Evolutionary conservation across 53 echinoderm and acorn worm species (phyloP).

Genomic region (Henricia sp.): DNA sequence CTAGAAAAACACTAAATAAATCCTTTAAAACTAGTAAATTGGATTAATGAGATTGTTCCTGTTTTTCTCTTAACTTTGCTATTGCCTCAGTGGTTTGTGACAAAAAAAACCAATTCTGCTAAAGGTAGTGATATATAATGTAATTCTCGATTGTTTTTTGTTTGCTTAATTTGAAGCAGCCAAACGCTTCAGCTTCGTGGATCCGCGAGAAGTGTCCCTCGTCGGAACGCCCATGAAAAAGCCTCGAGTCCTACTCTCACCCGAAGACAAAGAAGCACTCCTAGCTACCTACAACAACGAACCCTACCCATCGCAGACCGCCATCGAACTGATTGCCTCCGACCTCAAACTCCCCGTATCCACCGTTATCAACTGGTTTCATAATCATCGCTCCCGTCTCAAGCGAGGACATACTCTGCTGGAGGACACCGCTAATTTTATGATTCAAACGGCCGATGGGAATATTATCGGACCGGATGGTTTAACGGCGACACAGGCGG

Average conservation of each 20-base stretch:
- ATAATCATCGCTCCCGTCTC: conserved; percentile 94
- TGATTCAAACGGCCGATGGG: conserved; percentile 69
- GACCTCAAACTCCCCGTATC: conserved; percentile 84
- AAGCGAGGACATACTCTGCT: conserved; percentile 75
- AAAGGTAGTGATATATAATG: no score
- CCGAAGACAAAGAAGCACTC: conserved; percentile 89
- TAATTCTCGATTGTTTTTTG: background rate
- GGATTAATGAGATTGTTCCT: no score
- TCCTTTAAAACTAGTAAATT: no score
- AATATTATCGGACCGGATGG: conserved; percentile 52
- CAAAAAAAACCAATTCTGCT: no score
- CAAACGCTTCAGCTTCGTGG: conserved; percentile 76
- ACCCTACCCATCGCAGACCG: conserved; percentile 89
- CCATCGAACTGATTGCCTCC: conserved; percentile 86
- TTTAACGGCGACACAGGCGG: conserved; percentile 14
- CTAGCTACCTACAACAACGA: conserved; percentile 81
- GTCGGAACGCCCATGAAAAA: conserved; percentile 82
- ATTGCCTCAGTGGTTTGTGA: no score
- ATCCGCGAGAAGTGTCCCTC: conserved; percentile 39
- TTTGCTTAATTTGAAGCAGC: conserved; percentile 57
- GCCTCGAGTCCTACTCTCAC: conserved; percentile 86
- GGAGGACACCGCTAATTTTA: conserved; percentile 64
- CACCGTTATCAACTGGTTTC: conserved; percentile 99
- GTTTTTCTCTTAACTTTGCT: background rate
- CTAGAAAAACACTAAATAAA: no score